These are phyloP conservation scores for Arothron firmamentum DNA, from an alignment of 2,113 vertebrate species.

Conservation along the genomic window DNA sequence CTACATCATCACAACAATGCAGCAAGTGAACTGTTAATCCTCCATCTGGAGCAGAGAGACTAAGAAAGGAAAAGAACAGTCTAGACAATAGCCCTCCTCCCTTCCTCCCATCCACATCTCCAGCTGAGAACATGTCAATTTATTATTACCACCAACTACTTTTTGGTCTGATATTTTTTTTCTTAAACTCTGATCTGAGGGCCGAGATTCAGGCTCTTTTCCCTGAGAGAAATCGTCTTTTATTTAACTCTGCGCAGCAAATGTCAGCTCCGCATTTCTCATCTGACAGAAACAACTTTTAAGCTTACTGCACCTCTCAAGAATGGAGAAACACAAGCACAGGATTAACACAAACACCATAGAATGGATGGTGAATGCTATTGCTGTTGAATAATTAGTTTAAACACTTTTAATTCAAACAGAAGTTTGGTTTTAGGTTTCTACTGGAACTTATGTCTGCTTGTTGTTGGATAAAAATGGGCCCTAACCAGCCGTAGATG, in stretches of 20 bases:
- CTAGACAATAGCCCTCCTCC: conserved; percentile 53
- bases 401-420: no score
- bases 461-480: no score
- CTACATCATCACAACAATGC: conserved; percentile 43
- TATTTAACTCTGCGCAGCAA: background rate
- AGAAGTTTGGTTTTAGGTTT: no score
- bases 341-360: background rate
- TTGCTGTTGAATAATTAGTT: no score
- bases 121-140: conserved; percentile 10
- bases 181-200: background rate
- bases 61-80: conserved; percentile 40
- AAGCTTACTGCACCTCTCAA: background rate
- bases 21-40: conserved; percentile 49
- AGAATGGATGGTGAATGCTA: no score
- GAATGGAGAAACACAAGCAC: background rate
- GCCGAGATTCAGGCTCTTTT: background rate
- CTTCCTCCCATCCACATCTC: conserved; percentile 37
- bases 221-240: background rate
- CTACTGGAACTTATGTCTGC: no score
- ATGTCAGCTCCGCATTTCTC: background rate
- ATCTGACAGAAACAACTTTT: background rate
- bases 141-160: conserved; percentile 5
- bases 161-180: background rate
- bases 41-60: conserved; percentile 39
- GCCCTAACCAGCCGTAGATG: no score